These are phyloP conservation scores for Trinectes maculatus DNA, from an alignment of 2,113 vertebrate species.

Conservation along the genomic window DNA sequence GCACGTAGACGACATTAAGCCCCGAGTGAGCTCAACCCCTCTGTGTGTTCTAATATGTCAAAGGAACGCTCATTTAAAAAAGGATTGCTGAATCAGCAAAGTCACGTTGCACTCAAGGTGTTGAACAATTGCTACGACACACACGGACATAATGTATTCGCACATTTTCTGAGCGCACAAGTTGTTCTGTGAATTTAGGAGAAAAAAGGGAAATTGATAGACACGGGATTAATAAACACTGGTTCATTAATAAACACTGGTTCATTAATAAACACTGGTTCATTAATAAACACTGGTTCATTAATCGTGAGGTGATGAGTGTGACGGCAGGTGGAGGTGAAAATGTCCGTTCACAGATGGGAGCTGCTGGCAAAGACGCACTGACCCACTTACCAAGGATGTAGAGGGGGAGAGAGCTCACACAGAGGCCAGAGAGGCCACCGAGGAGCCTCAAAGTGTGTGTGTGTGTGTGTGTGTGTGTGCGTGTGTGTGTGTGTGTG, in stretches of 20 bases:
- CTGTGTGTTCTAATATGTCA: constrained; percentile 12
- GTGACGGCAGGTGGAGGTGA: background rate
- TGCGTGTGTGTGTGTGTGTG: background rate
- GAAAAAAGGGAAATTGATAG: too few relatives aligned
- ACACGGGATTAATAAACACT: background rate
- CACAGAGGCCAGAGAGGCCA: constrained; percentile 57
- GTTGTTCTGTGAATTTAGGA: too few relatives aligned
- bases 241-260: background rate
- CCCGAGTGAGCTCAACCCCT: too few relatives aligned
- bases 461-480: background rate
- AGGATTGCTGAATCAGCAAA: constrained; percentile 17
- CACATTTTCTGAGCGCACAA: background rate
- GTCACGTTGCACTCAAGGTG: background rate
- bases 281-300: background rate
- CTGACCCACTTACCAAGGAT: constrained; percentile 76
- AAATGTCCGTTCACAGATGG: constrained; percentile 9
- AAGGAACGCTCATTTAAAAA: constrained; percentile 4
- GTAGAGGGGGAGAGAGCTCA: constrained; percentile 34
- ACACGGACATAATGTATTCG: background rate
- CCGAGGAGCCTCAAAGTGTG: constrained; percentile 36
- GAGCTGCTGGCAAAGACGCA: constrained; percentile 72
- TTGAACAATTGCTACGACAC: constrained; percentile 10
- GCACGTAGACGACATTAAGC: background rate
- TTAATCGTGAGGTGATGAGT: background rate
- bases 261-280: background rate